These are phyloP conservation scores for Heliconius hortense DNA, from an alignment of 2,888 invertebrate species.

Conservation along the genomic window DNA sequence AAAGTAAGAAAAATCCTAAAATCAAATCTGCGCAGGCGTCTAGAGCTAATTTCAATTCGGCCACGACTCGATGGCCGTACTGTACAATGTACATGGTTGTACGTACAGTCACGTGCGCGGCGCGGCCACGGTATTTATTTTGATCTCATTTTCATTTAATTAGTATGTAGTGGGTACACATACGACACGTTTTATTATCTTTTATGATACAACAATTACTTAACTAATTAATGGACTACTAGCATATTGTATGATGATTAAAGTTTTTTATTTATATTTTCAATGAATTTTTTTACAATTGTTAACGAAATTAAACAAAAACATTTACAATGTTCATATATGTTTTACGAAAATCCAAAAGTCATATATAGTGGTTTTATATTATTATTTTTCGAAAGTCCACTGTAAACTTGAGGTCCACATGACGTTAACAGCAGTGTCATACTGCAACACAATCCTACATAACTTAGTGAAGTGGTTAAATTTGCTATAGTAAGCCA, in stretches of 20 bases:
- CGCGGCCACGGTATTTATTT: slow-evolving; percentile 42
- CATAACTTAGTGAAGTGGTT: slow-evolving; percentile 34
- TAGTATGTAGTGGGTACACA: neutral
- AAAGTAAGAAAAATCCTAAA: too few relatives aligned
- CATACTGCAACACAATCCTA: slow-evolving; percentile 32
- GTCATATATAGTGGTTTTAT: too few relatives aligned
- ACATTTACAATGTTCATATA: too few relatives aligned
- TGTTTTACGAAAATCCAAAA: too few relatives aligned
- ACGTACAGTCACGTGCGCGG: slow-evolving; percentile 47
- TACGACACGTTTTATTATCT: neutral
- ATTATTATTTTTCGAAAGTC: neutral
- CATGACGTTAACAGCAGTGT: slow-evolving; percentile 28
- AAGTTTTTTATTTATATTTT: neutral
- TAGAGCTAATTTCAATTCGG: too few relatives aligned
- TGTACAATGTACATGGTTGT: neutral
- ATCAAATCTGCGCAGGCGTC: too few relatives aligned
- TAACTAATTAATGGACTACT: slow-evolving; percentile 7
- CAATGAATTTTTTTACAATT: neutral
- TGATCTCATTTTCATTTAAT: slow-evolving; percentile 28
- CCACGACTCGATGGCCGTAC: too few relatives aligned
- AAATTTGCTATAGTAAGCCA: slow-evolving; percentile 63
- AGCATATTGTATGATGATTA: neutral
- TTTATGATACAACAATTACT: slow-evolving; percentile 12
- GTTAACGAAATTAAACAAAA: too few relatives aligned
- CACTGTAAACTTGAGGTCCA: slow-evolving; percentile 25